These are phyloP conservation scores for Yasuhikotakia modesta DNA, from an alignment of 2,797 vertebrate species.

Conservation along the genomic window DNA sequence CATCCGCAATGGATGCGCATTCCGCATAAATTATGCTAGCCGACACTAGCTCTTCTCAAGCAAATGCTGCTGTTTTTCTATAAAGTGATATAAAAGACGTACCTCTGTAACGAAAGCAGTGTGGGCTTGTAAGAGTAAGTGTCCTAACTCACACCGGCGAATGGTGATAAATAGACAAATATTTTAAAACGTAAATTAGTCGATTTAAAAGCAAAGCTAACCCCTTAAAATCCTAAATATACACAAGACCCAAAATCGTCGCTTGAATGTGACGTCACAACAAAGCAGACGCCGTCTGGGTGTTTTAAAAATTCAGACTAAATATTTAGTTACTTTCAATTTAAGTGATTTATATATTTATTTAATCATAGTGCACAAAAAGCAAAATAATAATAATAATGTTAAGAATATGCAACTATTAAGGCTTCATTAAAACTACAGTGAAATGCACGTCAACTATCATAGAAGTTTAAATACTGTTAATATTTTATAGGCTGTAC, in stretches of 20 bases:
- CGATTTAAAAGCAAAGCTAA: slow-evolving; percentile 52
- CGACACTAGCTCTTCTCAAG: slow-evolving; percentile 57
- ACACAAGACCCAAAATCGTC: slow-evolving; percentile 71
- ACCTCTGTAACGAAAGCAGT: slow-evolving; percentile 13
- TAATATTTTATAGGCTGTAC: too few relatives aligned
- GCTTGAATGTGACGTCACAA: slow-evolving; percentile 73
- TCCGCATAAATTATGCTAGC: slow-evolving; percentile 76
- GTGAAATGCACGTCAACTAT: too few relatives aligned
- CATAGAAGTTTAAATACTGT: too few relatives aligned
- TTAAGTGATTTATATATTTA: too few relatives aligned
- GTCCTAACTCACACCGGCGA: slow-evolving; percentile 68
- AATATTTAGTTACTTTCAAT: too few relatives aligned
- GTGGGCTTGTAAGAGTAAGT: neutral
- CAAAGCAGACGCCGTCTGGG: neutral
- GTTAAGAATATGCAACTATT: too few relatives aligned
- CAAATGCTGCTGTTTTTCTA: slow-evolving; percentile 22
- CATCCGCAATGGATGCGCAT: slow-evolving; percentile 82
- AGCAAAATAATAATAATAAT: too few relatives aligned
- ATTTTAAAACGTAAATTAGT: neutral
- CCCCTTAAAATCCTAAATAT: slow-evolving; percentile 58
- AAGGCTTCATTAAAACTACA: too few relatives aligned
- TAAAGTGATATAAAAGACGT: slow-evolving; percentile 9
- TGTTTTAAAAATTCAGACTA: neutral
- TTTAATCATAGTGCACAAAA: too few relatives aligned
- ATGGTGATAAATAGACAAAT: neutral